Conservation (phyloP, 1,140 invertebrate species). For the Magallana ariakensis region DNA sequence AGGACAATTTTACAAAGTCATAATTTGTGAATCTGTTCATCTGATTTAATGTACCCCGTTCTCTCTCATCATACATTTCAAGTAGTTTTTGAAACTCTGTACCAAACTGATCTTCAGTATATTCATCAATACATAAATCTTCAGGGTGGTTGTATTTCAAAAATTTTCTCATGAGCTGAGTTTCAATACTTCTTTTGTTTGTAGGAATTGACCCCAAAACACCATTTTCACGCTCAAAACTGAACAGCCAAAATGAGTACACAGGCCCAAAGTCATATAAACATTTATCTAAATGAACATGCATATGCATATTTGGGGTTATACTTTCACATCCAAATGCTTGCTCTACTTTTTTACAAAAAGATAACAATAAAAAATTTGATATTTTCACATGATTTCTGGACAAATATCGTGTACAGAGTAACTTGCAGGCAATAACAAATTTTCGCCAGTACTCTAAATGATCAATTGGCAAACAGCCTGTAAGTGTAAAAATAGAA, state of each 20-base stretch:
- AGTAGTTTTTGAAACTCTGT: not conserved
- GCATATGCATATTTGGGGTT: slow-evolving; percentile 1
- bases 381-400: not conserved
- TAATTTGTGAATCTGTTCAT: not conserved
- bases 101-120: not conserved
- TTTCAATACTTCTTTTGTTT: slow-evolving; percentile 53
- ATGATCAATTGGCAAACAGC: too few relatives aligned
- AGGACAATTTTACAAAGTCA: slow-evolving; percentile 6
- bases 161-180: slow-evolving; percentile 52
- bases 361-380: not conserved
- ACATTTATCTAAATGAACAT: slow-evolving; percentile 27
- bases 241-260: slow-evolving; percentile 61
- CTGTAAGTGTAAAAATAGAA: too few relatives aligned
- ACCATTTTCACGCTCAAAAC: slow-evolving; percentile 56
- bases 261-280: slow-evolving; percentile 59
- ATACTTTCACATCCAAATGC: slow-evolving; percentile 2
- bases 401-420: too few relatives aligned
- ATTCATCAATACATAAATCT: not conserved
- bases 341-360: slow-evolving; percentile 10
- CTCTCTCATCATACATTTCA: not conserved
- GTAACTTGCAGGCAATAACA: too few relatives aligned
- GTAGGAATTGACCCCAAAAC: slow-evolving; percentile 47
- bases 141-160: not conserved
- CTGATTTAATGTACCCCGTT: not conserved
- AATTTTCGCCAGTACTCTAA: too few relatives aligned